These are phyloP conservation scores for Bradypus variegatus DNA, from an alignment of 2,797 vertebrate genomes.

Conservation along the genomic window DNA sequence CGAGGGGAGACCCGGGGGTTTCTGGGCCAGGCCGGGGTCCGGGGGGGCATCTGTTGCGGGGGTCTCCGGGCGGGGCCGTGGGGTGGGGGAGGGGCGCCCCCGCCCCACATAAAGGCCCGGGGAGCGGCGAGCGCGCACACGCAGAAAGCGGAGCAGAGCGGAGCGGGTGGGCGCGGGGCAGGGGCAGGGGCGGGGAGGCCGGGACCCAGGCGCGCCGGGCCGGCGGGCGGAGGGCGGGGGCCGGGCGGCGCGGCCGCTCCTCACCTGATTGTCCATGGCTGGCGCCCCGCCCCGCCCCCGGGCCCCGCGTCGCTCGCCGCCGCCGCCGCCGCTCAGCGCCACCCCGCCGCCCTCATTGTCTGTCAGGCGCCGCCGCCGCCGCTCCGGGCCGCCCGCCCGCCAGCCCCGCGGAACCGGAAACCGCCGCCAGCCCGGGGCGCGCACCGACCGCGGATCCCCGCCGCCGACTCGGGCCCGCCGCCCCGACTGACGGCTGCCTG, in stretches of 20 bases:
- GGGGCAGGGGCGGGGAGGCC: background rate
- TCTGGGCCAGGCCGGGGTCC: background rate
- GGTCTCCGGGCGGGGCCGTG: background rate
- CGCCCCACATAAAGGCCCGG: slow-evolving; percentile 47
- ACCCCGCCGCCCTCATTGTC: slow-evolving; percentile 72
- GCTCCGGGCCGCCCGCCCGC: slow-evolving; percentile 61
- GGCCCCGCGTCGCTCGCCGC: slow-evolving; percentile 62
- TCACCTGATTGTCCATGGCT: slow-evolving; percentile 78
- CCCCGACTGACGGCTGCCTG: background rate
- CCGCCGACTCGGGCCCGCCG: slow-evolving; percentile 56
- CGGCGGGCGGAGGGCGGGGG: background rate
- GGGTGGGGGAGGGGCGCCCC: slow-evolving; percentile 52
- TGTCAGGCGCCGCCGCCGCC: slow-evolving; percentile 65
- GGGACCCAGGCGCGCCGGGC: slow-evolving; percentile 27
- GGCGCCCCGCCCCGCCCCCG: slow-evolving; percentile 70
- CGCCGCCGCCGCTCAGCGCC: slow-evolving; percentile 61
- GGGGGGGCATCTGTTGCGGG: background rate
- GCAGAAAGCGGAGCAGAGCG: slow-evolving; percentile 34
- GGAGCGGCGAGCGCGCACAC: slow-evolving; percentile 46
- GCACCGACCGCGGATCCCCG: slow-evolving; percentile 59
- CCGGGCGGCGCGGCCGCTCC: slow-evolving; percentile 47
- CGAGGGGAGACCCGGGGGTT: background rate
- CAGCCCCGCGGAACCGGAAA: slow-evolving; percentile 66
- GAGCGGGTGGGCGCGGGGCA: background rate
- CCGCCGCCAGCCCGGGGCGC: slow-evolving; percentile 58